Evolutionary conservation across 2,888 invertebrate genomes (phyloP), one percentile per base, ranked within the genome.

Genomic region (Polydrusus cervinus): DNA sequence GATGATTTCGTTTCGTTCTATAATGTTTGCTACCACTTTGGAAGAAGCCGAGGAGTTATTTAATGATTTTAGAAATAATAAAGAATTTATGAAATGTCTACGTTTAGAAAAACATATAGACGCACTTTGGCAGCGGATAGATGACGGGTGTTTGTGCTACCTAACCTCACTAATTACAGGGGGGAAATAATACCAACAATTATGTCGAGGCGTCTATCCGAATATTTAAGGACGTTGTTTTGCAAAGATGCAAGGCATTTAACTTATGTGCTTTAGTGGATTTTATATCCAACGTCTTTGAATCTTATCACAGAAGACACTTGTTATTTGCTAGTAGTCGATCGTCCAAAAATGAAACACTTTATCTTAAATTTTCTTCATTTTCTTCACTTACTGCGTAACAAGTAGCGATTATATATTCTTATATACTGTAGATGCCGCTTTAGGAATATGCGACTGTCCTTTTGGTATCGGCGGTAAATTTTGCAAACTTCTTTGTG

Each of bases 271-370:
- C 25, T 25, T 25, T 25, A 25, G 25, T 25, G 25, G 25, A 25
- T 25, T 25, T 25, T 25, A 25, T 25, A 25, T 25, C 25, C 25
- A 25, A 25, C 25, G 25, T 25, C 25, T 25, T 25, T 25, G 25
- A 25, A 25, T 25, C 25, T 25, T 25, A 64, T 64, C 64, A 64
- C 45, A 64, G 45, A 64, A 64, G 64, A 64, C 64, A 64, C 14
- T 64, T 64, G 20, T 64, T 64, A 64, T 64, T 64, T 64, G 45
- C 20, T 43, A 64, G 20, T 64, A 47, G 43, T 64, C 64, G 64
- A 34, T 62, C 62, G 62, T 40, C 62, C 62, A 64, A 20, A 64
- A 64, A 64, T 20, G 47, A 43, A 64, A 25, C 25, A 25, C 25
- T 64, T 16, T 30, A 18, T 57, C 13, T 57, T 14, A 57, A 57